Evolutionary conservation across 1,140 invertebrate species (phyloP), one percentile per base, ranked within the genome.

Genomic region (Macrosteles quadrilineatus): DNA sequence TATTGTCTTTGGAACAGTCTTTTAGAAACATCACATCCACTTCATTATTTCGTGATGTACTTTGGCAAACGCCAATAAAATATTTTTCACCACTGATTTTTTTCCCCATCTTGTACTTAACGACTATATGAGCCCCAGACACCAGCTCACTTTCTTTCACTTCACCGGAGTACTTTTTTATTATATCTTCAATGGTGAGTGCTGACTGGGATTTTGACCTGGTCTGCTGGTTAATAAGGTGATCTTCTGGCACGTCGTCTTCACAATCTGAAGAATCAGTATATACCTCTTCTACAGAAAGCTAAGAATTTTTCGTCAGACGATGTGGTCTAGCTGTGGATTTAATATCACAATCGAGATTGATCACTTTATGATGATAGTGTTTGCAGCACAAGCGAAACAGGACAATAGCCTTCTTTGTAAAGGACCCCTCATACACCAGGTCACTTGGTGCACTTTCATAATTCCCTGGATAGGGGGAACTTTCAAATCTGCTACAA

Each of bases 31-130:
- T 11, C 11, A 62, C 57, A 25, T 62, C 27, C 57, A 30, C 2
- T 19, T 62, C 57, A 30, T 27, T 27, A 27, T 27, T 62, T 27
- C 29, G 6, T 19, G 12, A n/a, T 6, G 19, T 12, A 19, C 57
- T 62, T 62, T 62, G 57, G 57, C 57, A 62, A 9, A 62, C 29
- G 2, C 57, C 57, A 11, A 62, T 19, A 27, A 62, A 62, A n/a
- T 62, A 27, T 2, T 27, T 25, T 62, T 3, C n/a, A n/a, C n/a
- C 29, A 12, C 12, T 2, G 14, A 12, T 23, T 12, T 27, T 62
- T 30, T 25, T 62, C 29, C 19, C 19, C 14, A 62, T 6, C 3
- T 12, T 27, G 29, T 27, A 11, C 27, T 9, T 14, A 62, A 3
- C 21, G 14, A 30, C 2, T 2, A 30, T 29, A 27, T 6, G 29